Percentiles rank a stretch among this genome's conserved stretches.
phyloP scores from a whole-genome alignment of 2,113 vertebrate genomes.

The Corvus moneduloides region DNA sequence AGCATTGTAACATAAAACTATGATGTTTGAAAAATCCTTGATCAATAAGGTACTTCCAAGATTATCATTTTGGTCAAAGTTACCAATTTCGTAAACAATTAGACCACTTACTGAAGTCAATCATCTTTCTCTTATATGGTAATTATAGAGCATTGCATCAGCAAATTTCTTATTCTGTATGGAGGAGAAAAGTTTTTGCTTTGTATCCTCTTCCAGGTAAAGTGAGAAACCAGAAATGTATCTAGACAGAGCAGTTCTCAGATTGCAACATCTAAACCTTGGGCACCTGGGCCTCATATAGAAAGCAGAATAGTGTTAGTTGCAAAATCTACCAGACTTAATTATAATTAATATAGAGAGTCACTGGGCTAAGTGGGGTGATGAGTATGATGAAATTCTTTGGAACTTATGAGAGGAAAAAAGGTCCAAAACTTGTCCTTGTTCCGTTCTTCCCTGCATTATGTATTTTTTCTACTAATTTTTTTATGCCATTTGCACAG shows the following conservation, averaged over 20 bases:
- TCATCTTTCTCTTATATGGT: neutral
- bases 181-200: neutral
- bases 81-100: neutral
- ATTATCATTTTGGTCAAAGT: neutral
- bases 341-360: neutral
- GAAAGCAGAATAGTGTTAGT: neutral
- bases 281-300: neutral
- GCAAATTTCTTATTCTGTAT: neutral
- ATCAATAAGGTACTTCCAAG: neutral
- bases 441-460: neutral
- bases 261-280: neutral
- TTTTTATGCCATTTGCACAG: neutral
- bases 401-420: neutral
- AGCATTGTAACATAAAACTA: neutral
- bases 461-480: neutral
- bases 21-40: neutral
- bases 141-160: neutral
- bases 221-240: neutral
- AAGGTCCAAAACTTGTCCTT: neutral
- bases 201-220: neutral
- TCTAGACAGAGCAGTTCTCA: neutral
- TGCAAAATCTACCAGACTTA: neutral
- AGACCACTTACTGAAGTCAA: neutral
- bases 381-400: neutral
- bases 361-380: neutral